Base-by-base conservation (phyloP, 2,113 vertebrate species). In the Scatophagus argus region DNA sequence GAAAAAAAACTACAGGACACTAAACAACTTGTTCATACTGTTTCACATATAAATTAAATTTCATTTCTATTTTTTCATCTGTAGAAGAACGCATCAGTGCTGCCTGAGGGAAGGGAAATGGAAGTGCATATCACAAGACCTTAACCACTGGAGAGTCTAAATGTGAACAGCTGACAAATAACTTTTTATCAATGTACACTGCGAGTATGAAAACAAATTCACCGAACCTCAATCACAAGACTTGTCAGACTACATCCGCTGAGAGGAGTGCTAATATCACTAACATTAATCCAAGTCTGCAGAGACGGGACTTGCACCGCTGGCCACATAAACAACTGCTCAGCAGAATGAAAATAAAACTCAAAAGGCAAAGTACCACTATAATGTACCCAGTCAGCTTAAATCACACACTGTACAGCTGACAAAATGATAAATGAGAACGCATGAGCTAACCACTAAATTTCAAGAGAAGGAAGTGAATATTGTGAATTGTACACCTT, bases 141-240 rank as follows among this genome's bases (percentile, higher is more conserved):
- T 23, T 72, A 25, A 74, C 52, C 38, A 43, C 27, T 44, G 14
- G 10, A 63, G 7, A 3, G 31, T 59, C 59, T 61, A 39, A 81
- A 76, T 62, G 23, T 61, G 71, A 82, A 63, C 43, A 51, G 43
- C 36, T 39, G 34, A 81, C 74, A 89, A 87, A 70, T 29, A 2
- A 65, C 31, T 78, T 79, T 62, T 82, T 66, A 78, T 59, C 21
- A 74, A 25, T 60, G 13, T 14, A 58, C 1, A 77, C 47, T 16
- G 1, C 29, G 3, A 39, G 56, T 82, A 66, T 84, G 75, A 86
- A 82, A 84, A 82, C 55, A 31, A 70, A 70, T 77, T 79, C 14
- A 75, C 21, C 76, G 27, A 2, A 77, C 46, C 54, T 70, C 60
- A 66, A 72, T 90, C 75, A 88, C 73, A 81, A 88, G 88, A 77